Evolutionary conservation across 2,888 invertebrate genomes (phyloP).

Genomic region (Lasioglossum leucozonium): DNA sequence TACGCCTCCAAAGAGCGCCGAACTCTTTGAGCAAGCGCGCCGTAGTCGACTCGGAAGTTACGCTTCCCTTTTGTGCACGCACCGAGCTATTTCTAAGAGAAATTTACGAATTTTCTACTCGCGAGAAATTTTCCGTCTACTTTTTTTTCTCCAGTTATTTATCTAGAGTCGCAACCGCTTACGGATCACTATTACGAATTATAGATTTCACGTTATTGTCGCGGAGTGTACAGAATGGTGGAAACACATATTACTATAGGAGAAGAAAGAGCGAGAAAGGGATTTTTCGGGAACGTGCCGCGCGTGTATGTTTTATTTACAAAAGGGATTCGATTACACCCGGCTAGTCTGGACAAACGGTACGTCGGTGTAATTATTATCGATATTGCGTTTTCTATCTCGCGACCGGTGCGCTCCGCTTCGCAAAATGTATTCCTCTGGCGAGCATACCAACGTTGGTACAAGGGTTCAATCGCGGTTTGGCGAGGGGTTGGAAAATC

Average conservation of each 20-base stretch:
- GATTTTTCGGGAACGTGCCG: neutral
- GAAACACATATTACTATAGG: neutral
- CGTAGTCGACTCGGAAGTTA: neutral
- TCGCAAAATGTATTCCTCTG: slow-evolving; percentile 62
- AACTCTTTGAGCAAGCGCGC: slow-evolving; percentile 9
- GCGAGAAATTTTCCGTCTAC: neutral
- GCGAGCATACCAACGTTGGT: slow-evolving; percentile 58
- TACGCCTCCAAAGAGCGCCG: neutral
- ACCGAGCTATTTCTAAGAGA: neutral
- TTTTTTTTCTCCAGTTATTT: neutral
- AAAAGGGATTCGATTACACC: slow-evolving; percentile 19
- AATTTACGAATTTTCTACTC: neutral
- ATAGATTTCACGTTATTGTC: too few relatives aligned
- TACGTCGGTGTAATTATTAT: slow-evolving; percentile 50
- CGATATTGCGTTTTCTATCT: slow-evolving; percentile 42
- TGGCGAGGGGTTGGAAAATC: slow-evolving; percentile 71
- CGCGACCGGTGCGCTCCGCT: slow-evolving; percentile 26
- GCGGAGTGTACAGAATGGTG: neutral
- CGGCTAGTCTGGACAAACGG: slow-evolving; percentile 34
- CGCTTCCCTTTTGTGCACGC: neutral
- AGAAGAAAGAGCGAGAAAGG: neutral
- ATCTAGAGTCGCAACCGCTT: neutral
- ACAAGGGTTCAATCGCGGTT: slow-evolving; percentile 73
- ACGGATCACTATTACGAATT: too few relatives aligned
- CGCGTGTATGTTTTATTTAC: neutral